Conservation (phyloP, 2,888 invertebrate species). For the Zygothrica quintamaculata region DNA sequence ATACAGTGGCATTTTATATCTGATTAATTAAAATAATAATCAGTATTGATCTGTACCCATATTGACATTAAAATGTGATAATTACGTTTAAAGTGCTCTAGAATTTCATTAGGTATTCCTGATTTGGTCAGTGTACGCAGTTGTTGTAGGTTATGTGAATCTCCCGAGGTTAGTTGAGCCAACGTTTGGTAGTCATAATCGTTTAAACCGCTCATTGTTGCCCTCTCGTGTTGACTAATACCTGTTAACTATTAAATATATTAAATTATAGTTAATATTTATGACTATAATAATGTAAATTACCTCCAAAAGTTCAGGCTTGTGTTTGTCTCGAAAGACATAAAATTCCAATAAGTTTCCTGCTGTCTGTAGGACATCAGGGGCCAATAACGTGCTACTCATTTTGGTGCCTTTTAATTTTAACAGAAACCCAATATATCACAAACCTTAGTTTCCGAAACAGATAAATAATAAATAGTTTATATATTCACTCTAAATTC, state of each 20-base stretch:
- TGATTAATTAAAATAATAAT: constrained; percentile 81
- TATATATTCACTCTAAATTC: constrained; percentile 11
- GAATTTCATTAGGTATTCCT: constrained; percentile 95
- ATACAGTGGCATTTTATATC: constrained; percentile 98
- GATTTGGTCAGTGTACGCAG: constrained; percentile 92
- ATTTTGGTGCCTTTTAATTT: constrained; percentile 44
- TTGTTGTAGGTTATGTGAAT: constrained; percentile 89
- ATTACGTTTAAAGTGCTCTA: constrained; percentile 97
- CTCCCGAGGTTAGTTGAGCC: constrained; percentile 88
- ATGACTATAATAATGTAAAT: neutral
- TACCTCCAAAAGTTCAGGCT: constrained; percentile 83
- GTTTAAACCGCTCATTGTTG: constrained; percentile 94
- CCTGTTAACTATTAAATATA: constrained; percentile 86
- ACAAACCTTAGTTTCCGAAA: neutral
- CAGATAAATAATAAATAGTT: neutral
- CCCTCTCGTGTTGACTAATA: constrained; percentile 88
- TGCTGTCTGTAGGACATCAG: constrained; percentile 90
- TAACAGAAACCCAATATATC: constrained; percentile 4
- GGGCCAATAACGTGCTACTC: constrained; percentile 83
- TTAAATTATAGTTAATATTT: constrained; percentile 1
- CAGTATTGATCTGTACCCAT: neutral
- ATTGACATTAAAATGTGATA: constrained; percentile 10
- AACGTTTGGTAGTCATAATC: constrained; percentile 96
- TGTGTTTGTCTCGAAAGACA: constrained; percentile 79
- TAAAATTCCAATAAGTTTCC: constrained; percentile 92